These are phyloP conservation scores for Chionomys nivalis DNA, from an alignment of 2,113 vertebrate species.

Conservation along the genomic window DNA sequence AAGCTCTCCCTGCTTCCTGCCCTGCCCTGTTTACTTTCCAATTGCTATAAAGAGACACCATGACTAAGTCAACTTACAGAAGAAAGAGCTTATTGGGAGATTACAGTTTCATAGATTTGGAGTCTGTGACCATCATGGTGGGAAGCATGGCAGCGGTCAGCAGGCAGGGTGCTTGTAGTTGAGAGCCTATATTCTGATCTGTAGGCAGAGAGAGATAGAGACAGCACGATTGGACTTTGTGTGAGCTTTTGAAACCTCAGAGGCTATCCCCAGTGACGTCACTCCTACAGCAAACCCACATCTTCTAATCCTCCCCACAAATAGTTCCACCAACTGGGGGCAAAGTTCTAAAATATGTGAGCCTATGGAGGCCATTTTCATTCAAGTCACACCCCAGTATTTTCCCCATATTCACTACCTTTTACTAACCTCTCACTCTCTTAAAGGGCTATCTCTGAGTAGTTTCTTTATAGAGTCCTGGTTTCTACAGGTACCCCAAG, in stretches of 20 bases:
- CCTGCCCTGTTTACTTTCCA: not conserved
- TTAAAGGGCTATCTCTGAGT: not conserved
- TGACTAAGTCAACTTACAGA: not conserved
- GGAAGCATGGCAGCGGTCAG: not conserved
- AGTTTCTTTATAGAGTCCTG: not conserved
- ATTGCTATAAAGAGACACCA: not conserved
- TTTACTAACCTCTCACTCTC: not conserved
- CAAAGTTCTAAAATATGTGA: not conserved
- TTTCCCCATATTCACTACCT: not conserved
- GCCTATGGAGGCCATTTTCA: not conserved
- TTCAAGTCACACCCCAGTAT: not conserved
- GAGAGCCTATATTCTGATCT: not conserved
- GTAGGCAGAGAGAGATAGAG: not conserved
- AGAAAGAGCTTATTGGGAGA: not conserved
- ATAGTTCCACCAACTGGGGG: not conserved
- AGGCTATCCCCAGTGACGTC: not conserved
- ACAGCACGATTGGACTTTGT: not conserved
- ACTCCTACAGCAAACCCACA: not conserved
- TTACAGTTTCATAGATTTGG: not conserved
- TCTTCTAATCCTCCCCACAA: not conserved
- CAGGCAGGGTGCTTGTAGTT: not conserved
- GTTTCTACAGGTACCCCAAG: not conserved
- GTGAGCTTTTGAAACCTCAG: not conserved
- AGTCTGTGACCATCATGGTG: not conserved
- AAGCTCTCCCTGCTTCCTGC: not conserved